phyloP scores from a whole-genome alignment of 2,888 invertebrate species.

The Xestia c-nigrum region DNA sequence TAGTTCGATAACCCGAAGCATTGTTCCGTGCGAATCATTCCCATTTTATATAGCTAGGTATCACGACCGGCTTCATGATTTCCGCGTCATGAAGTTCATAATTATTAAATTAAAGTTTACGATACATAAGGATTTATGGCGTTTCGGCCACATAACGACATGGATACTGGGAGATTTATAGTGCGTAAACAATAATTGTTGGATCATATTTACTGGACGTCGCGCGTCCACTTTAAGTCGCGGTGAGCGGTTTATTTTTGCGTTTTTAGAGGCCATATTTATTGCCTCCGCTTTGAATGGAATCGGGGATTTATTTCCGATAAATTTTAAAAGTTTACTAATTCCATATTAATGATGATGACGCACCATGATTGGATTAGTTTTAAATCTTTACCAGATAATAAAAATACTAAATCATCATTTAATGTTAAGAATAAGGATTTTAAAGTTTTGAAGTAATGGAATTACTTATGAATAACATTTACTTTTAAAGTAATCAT shows the following conservation, averaged over 20 bases:
- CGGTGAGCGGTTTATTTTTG: slow-evolving; percentile 22
- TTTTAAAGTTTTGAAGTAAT: background rate
- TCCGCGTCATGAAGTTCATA: slow-evolving; percentile 86
- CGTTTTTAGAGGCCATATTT: slow-evolving; percentile 24
- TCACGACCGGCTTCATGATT: slow-evolving; percentile 85
- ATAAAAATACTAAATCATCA: background rate
- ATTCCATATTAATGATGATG: background rate
- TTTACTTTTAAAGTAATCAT: background rate
- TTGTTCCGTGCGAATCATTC: slow-evolving; percentile 86
- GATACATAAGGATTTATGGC: slow-evolving; percentile 78
- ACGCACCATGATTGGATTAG: background rate
- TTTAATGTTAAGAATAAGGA: background rate
- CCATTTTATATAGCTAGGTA: slow-evolving; percentile 81
- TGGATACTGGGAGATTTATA: slow-evolving; percentile 71
- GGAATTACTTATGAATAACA: too few relatives aligned
- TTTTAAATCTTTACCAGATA: background rate
- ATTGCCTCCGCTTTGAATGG: slow-evolving; percentile 26
- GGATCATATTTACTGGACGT: slow-evolving; percentile 58
- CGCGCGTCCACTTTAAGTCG: slow-evolving; percentile 34
- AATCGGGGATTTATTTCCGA: slow-evolving; percentile 16
- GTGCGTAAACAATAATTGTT: slow-evolving; percentile 70
- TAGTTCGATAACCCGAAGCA: slow-evolving; percentile 85
- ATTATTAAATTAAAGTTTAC: slow-evolving; percentile 84
- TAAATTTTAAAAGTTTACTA: background rate
- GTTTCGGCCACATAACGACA: slow-evolving; percentile 65